Conservation (phyloP, 2,888 invertebrate species). For the Amblyjoppa proteus region DNA sequence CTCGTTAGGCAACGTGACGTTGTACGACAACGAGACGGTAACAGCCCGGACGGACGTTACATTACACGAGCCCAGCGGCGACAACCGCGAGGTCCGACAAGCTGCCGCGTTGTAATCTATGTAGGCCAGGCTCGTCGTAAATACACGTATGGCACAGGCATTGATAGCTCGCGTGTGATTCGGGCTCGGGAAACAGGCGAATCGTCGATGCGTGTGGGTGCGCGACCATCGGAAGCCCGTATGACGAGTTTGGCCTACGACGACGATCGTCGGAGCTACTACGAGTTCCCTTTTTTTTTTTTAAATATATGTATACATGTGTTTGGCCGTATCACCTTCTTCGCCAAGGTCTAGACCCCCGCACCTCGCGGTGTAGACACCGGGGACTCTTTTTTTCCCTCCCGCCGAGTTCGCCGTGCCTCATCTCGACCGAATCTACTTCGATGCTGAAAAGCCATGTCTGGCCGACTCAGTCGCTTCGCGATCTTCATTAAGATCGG, state of each 20-base stretch:
- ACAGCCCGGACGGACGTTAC: constrained; percentile 31
- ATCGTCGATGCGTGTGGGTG: constrained; percentile 47
- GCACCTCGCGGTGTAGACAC: constrained; percentile 66
- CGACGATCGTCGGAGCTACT: constrained; percentile 57
- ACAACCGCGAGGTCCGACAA: constrained; percentile 48
- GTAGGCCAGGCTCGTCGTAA: constrained; percentile 74
- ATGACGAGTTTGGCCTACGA: constrained; percentile 74
- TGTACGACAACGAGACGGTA: not conserved
- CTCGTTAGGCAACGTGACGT: not conserved
- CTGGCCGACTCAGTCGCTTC: constrained; percentile 50
- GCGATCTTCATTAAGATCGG: constrained; percentile 46
- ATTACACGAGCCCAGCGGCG: constrained; percentile 18
- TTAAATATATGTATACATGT: constrained; percentile 6
- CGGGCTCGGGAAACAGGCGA: not conserved
- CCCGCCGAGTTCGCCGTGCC: not conserved
- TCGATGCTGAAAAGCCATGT: constrained; percentile 22
- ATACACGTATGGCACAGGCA: constrained; percentile 40
- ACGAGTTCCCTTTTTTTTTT: constrained; percentile 8
- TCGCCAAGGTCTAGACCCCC: constrained; percentile 78
- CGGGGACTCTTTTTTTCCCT: constrained; percentile 27
- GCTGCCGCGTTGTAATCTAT: constrained; percentile 77
- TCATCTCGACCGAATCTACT: constrained; percentile 41
- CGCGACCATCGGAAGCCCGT: constrained; percentile 81
- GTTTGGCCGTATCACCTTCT: constrained; percentile 79
- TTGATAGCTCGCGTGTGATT: constrained; percentile 57